Conservation (phyloP, 2,888 invertebrate genomes). For the Exocentrus adspersus region DNA sequence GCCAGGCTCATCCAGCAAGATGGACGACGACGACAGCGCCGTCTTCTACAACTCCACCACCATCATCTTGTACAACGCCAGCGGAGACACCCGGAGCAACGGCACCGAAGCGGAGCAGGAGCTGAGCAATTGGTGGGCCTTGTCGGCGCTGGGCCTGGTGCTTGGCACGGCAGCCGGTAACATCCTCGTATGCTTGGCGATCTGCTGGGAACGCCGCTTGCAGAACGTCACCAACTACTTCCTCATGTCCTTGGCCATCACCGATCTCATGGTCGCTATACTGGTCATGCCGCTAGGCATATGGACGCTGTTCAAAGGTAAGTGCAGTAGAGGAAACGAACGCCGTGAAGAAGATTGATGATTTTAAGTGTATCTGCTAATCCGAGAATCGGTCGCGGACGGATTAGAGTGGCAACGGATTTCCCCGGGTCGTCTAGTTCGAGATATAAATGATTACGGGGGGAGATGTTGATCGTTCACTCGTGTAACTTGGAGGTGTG, state of each 20-base stretch:
- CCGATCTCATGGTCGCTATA: slow-evolving; percentile 93
- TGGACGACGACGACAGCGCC: slow-evolving; percentile 51
- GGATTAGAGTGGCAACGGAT: neutral
- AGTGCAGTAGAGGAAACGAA: slow-evolving; percentile 56
- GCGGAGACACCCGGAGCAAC: slow-evolving; percentile 21
- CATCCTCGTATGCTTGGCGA: slow-evolving; percentile 92
- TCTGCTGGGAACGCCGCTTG: slow-evolving; percentile 88
- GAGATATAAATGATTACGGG: neutral
- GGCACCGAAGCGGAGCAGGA: slow-evolving; percentile 42
- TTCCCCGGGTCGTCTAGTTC: neutral
- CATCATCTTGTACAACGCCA: slow-evolving; percentile 51
- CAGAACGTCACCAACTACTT: slow-evolving; percentile 99
- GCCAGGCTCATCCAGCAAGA: slow-evolving; percentile 29
- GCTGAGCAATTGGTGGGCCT: slow-evolving; percentile 83
- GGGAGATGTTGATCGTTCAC: too few relatives aligned
- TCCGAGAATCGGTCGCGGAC: neutral
- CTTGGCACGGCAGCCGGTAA: slow-evolving; percentile 91
- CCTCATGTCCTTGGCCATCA: slow-evolving; percentile 93
- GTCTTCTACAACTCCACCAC: slow-evolving; percentile 61
- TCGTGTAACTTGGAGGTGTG: too few relatives aligned
- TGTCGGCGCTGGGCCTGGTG: slow-evolving; percentile 80
- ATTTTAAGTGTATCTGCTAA: neutral
- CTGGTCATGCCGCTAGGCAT: slow-evolving; percentile 96
- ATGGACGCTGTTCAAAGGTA: slow-evolving; percentile 82
- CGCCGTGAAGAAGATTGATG: neutral